Evolutionary conservation across 2,113 vertebrate species (phyloP).

Genomic region (Etia nguti): DNA sequence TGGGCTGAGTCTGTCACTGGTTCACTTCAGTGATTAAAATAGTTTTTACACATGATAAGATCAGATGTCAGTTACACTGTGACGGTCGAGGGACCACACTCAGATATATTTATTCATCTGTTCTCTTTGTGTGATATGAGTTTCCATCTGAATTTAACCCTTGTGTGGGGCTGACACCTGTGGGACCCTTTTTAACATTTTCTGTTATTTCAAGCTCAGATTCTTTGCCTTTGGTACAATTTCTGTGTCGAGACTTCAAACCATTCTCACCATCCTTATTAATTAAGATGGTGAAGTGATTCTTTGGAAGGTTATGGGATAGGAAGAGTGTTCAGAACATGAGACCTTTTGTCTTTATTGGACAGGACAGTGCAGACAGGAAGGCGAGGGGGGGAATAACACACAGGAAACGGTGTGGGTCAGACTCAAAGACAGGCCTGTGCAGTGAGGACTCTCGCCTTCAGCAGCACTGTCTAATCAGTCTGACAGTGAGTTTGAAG

Average conservation of each 20-base stretch:
- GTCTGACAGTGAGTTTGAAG: not conserved
- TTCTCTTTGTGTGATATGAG: not conserved
- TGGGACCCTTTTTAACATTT: too few relatives aligned
- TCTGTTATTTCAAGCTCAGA: fast-evolving
- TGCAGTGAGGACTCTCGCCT: not conserved
- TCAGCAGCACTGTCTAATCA: not conserved
- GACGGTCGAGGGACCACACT: not conserved
- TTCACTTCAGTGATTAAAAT: not conserved
- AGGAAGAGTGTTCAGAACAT: not conserved
- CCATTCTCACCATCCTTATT: fast-evolving
- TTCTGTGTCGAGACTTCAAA: not conserved
- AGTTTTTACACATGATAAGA: not conserved
- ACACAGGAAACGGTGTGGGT: not conserved
- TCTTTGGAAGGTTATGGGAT: not conserved
- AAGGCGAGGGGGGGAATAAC: fast-evolving
- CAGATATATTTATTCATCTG: not conserved
- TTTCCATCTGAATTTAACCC: not conserved
- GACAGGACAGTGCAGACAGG: not conserved
- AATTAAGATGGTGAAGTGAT: fast-evolving
- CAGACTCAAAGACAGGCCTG: not conserved
- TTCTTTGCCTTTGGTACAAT: not conserved
- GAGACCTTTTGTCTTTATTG: fast-evolving
- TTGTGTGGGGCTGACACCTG: not conserved
- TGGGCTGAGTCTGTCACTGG: too few relatives aligned
- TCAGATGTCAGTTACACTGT: fast-evolving